phyloP scores from a whole-genome alignment of 2,797 vertebrate species.

The Garrulus glandarius region DNA sequence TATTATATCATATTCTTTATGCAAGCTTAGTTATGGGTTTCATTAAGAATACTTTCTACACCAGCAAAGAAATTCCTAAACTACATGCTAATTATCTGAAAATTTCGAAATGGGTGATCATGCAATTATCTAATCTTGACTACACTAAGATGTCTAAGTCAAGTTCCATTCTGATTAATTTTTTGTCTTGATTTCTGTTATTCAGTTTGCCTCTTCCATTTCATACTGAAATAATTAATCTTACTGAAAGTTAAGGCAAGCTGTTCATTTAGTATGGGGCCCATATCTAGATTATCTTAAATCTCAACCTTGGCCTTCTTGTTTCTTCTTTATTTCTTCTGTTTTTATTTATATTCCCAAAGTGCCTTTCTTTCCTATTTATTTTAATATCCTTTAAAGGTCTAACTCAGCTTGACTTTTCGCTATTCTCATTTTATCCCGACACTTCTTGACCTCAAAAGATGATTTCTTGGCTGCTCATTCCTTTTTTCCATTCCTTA shows the following conservation, averaged over 20 bases:
- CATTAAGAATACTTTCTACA: background rate
- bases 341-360: constrained; percentile 4
- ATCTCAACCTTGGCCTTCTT: background rate
- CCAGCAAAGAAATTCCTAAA: background rate
- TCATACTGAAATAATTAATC: background rate
- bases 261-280: background rate
- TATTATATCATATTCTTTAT: background rate
- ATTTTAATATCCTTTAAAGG: constrained; percentile 21
- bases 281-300: background rate
- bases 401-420: constrained; percentile 22
- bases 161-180: background rate
- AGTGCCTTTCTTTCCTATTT: background rate
- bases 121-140: background rate
- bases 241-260: background rate
- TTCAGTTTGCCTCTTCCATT: background rate
- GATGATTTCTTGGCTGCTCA: constrained; percentile 3
- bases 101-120: background rate
- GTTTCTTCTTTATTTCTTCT: background rate
- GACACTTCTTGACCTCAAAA: background rate
- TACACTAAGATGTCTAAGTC: background rate
- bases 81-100: background rate
- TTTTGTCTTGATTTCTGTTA: background rate
- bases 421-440: background rate
- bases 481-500: background rate
- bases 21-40: background rate